These are phyloP conservation scores for Daphoenositta chrysoptera DNA, from an alignment of 2,113 vertebrate species.

Conservation along the genomic window DNA sequence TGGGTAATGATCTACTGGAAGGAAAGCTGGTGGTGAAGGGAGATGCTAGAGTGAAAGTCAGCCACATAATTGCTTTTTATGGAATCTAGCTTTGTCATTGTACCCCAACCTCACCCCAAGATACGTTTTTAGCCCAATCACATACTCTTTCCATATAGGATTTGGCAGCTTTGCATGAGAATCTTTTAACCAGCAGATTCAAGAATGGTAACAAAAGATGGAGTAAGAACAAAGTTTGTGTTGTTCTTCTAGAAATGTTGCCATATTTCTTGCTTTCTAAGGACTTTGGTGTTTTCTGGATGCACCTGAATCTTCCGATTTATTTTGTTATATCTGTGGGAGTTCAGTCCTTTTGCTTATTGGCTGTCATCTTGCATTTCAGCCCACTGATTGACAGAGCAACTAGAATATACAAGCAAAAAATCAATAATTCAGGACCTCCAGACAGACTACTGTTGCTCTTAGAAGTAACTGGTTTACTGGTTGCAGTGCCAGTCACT, in stretches of 20 bases:
- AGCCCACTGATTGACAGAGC: slow-evolving; percentile 85
- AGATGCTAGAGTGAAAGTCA: neutral
- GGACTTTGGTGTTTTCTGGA: slow-evolving; percentile 12
- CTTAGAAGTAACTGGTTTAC: slow-evolving; percentile 82
- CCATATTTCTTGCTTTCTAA: neutral
- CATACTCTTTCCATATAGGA: neutral
- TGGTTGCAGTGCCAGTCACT: slow-evolving; percentile 79
- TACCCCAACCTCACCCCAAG: neutral
- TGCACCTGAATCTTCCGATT: neutral
- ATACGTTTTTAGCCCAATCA: neutral
- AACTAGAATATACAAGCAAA: slow-evolving; percentile 81
- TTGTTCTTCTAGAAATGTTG: neutral
- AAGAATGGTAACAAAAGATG: neutral
- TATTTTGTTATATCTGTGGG: slow-evolving; percentile 67
- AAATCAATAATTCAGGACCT: slow-evolving; percentile 88
- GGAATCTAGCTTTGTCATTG: neutral
- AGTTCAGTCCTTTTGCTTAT: slow-evolving; percentile 76
- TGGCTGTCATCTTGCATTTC: slow-evolving; percentile 88
- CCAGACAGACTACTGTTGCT: slow-evolving; percentile 76
- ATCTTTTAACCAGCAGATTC: neutral
- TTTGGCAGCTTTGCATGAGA: neutral
- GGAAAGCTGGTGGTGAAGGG: neutral
- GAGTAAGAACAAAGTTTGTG: neutral
- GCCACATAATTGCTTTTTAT: neutral
- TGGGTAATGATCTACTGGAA: neutral